Conservation (phyloP, 2,888 invertebrate genomes). For the Cryptosula pallasiana region DNA sequence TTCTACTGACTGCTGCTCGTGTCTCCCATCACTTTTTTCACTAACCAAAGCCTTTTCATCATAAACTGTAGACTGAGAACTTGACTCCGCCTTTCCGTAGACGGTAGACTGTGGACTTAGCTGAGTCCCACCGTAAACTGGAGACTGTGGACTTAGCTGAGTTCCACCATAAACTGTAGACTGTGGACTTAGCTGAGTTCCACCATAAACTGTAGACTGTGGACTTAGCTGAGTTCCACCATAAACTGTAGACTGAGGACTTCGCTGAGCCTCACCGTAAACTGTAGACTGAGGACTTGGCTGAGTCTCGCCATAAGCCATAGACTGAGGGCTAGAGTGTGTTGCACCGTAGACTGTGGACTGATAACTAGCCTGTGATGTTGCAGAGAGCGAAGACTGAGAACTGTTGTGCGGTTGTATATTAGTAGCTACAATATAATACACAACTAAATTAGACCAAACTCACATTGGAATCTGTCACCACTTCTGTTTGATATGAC, state of each 20-base stretch:
- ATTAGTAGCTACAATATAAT: too few species aligned
- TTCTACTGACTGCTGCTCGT: too few species aligned
- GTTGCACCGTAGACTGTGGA: not conserved
- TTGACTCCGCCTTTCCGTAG: not conserved
- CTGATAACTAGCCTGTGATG: not conserved
- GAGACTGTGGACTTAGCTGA: not conserved
- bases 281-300: not conserved
- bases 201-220: not conserved
- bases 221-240: not conserved
- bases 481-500: too few species aligned
- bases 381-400: not conserved
- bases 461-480: too few species aligned
- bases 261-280: not conserved
- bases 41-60: too few species aligned
- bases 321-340: not conserved
- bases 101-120: not conserved
- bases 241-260: not conserved
- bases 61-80: not conserved
- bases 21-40: too few species aligned
- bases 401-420: too few species aligned
- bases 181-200: not conserved
- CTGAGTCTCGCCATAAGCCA: not conserved
- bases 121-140: not conserved
- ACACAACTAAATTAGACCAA: too few species aligned
- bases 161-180: not conserved